These are phyloP conservation scores for Magallana angulata DNA, from an alignment of 1,140 invertebrate species.

Conservation along the genomic window DNA sequence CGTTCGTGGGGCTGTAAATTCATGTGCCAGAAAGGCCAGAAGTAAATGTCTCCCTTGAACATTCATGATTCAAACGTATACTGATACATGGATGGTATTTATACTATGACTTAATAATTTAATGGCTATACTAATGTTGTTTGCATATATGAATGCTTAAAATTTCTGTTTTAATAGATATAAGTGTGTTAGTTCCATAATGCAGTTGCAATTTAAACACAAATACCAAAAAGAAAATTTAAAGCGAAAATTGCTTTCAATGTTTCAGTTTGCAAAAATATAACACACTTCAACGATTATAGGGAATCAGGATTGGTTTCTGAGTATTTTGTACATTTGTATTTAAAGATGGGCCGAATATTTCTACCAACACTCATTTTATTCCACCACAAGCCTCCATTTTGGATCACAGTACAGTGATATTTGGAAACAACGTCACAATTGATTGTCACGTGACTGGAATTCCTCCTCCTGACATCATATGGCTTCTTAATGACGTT, in stretches of 20 bases:
- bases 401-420: background rate
- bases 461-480: background rate
- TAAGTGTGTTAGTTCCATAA: too few species aligned
- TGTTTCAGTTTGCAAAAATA: background rate
- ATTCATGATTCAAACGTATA: background rate
- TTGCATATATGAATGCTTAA: too few species aligned
- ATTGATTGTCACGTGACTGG: conserved; percentile 2
- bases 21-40: too few species aligned
- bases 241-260: background rate
- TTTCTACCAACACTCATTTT: background rate
- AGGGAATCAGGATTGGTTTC: too few species aligned
- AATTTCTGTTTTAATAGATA: too few species aligned
- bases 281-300: background rate
- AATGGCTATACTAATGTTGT: background rate
- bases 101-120: background rate
- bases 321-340: background rate
- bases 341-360: background rate
- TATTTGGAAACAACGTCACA: background rate
- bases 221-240: background rate
- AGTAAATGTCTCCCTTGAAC: background rate
- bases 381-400: background rate
- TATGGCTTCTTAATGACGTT: conserved; percentile 6
- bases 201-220: too few species aligned
- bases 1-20: too few species aligned
- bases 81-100: background rate